Conservation (phyloP, 1,140 invertebrate species). For the Diorhabda elongata region DNA sequence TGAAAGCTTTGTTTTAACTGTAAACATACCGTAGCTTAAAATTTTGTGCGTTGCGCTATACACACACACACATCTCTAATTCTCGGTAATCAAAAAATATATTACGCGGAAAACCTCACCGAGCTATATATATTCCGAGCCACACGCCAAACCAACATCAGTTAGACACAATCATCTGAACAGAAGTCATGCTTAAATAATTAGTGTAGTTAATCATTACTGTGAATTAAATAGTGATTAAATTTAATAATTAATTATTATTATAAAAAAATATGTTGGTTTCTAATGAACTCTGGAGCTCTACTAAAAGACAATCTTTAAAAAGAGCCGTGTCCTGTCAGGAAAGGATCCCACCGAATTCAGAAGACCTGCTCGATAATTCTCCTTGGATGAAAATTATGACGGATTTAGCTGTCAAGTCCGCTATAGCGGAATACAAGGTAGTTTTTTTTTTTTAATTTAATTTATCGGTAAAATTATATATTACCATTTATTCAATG, state of each 20-base stretch:
- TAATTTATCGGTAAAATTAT: not conserved
- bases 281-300: constrained; percentile 34
- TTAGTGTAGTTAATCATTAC: too few species aligned
- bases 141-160: too few species aligned
- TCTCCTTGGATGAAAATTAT: constrained; percentile 45
- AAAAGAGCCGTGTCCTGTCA: constrained; percentile 34
- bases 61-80: not conserved
- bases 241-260: not conserved
- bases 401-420: constrained; percentile 43
- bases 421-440: constrained; percentile 45
- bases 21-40: not conserved
- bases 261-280: constrained; percentile 30
- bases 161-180: too few species aligned
- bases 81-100: constrained; percentile 1
- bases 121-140: too few species aligned
- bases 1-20: not conserved
- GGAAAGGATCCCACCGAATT: constrained; percentile 39
- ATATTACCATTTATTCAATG: too few species aligned
- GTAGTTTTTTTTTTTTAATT: constrained; percentile 26
- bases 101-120: not conserved
- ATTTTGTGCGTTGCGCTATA: not conserved
- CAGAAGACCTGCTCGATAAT: constrained; percentile 41
- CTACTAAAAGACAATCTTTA: constrained; percentile 31
- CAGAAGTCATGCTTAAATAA: too few species aligned
- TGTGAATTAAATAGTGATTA: too few species aligned